Percentiles rank a stretch among this genome's conserved stretches.
phyloP scores from a whole-genome alignment of 2,113 vertebrate species.

The Labrus mixtus region DNA sequence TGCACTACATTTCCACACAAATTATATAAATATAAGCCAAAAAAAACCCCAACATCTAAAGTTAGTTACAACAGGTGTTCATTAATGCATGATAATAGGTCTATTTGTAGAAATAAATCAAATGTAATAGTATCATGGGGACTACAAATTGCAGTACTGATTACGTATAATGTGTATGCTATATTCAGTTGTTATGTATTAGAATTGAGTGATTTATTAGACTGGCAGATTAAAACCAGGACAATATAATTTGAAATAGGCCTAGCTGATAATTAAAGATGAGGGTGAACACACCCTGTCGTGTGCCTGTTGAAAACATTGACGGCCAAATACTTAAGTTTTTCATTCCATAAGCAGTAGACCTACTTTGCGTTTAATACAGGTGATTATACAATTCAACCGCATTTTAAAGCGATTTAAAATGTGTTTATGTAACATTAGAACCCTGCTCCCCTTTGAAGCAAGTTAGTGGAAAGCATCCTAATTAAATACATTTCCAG shows the following conservation, averaged over 20 bases:
- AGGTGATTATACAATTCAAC: neutral
- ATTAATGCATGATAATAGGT: too few species aligned
- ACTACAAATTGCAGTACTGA: neutral
- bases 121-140: too few species aligned
- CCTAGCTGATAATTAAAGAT: neutral
- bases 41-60: too few species aligned
- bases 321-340: neutral
- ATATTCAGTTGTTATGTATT: neutral
- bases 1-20: neutral
- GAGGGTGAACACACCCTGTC: conserved; percentile 12
- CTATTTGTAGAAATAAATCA: too few species aligned
- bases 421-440: neutral
- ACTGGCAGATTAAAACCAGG: too few species aligned
- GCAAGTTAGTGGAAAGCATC: neutral
- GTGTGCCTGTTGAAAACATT: too few species aligned
- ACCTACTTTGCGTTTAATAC: neutral
- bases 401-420: neutral
- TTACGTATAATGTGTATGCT: too few species aligned
- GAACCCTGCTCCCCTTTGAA: too few species aligned
- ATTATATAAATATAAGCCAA: conserved; percentile 20
- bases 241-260: neutral
- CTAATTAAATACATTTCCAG: neutral
- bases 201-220: too few species aligned
- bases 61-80: too few species aligned
- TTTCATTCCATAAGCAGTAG: neutral